Base-by-base conservation (phyloP, 1,140 invertebrate genomes). In the Penaeus vannamei region DNA sequence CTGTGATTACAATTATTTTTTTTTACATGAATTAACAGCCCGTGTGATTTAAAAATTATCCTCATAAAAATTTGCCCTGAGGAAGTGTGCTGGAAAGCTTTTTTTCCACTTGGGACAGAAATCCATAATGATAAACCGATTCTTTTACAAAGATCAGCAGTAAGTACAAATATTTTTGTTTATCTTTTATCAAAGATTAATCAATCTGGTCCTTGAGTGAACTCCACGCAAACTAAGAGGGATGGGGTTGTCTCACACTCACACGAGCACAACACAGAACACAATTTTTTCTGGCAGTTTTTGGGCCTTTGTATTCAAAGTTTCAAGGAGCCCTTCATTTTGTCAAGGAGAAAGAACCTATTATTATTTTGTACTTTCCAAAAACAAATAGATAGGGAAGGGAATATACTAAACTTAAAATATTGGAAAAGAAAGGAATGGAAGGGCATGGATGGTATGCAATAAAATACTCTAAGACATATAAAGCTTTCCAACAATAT, bases 361-460 rank as follows among this genome's bases (percentile, higher is more conserved):
- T 85, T 90, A 90, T 90, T 90, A 90, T 90, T 90, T 90, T 90
- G 88, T 90, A 90, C 88, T 90, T 85, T 90, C 69, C 66, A 81
- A 90, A 90, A 85, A 90, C 84, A 85, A 90, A 90, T 66, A 85
- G 84, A 82, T 82, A 81, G 69, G 76, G 76, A 69, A 85, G 64
- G 88, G 88, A 60, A 72, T 90, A 90, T 81, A 84, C 77, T 85
- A 90, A 90, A 85, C 61, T 60, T 60, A 85, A 82, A 72, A 20
- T 64, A 85, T 46, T 36, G 77, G 72, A 89, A 81, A 84, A 76
- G 72, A 89, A 90, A 85, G 88, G 84, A 89, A 79, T 81, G 79
- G 84, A 90, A 85, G 84, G 81, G 87, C 82, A 89, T 84, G 64
- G 81, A 83, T 89, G 69, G 87, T 79, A 84, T 79, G 83, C 83